phyloP scores from a whole-genome alignment of 2,113 vertebrate genomes.

The Oplegnathus fasciatus region DNA sequence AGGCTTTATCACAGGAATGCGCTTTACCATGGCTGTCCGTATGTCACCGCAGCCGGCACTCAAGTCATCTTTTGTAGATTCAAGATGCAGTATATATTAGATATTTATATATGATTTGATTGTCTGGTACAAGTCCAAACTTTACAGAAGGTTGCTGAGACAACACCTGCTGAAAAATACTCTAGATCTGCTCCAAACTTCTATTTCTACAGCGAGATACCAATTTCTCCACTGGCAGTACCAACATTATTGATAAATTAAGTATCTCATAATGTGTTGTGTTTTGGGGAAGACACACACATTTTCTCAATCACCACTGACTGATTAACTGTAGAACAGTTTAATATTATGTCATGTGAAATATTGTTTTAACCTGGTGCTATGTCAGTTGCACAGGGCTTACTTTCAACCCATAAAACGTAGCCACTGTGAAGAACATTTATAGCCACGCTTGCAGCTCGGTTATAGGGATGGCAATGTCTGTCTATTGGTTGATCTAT shows the following conservation, averaged over 20 bases:
- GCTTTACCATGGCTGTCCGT: conserved; percentile 17
- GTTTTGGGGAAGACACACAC: no score
- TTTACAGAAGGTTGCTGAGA: neutral
- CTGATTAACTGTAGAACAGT: no score
- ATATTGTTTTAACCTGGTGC: neutral
- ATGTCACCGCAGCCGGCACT: conserved; percentile 27
- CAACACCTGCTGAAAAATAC: neutral
- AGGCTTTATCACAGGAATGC: conserved; percentile 57
- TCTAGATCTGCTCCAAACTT: neutral
- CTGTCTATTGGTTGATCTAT: no score
- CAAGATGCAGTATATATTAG: conserved; percentile 19
- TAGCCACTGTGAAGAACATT: neutral
- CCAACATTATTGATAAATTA: neutral
- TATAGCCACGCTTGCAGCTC: neutral
- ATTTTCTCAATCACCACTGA: neutral
- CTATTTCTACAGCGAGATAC: neutral
- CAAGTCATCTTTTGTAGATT: conserved; percentile 26
- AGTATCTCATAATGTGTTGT: neutral
- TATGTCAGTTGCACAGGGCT: neutral
- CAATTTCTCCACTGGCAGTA: neutral
- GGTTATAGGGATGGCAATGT: neutral
- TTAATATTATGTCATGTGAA: neutral
- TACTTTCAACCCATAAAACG: neutral
- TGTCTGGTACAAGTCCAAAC: neutral
- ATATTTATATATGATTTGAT: conserved; percentile 6